Conservation (phyloP, 1,140 invertebrate species). For the Chymomyza costata region DNA sequence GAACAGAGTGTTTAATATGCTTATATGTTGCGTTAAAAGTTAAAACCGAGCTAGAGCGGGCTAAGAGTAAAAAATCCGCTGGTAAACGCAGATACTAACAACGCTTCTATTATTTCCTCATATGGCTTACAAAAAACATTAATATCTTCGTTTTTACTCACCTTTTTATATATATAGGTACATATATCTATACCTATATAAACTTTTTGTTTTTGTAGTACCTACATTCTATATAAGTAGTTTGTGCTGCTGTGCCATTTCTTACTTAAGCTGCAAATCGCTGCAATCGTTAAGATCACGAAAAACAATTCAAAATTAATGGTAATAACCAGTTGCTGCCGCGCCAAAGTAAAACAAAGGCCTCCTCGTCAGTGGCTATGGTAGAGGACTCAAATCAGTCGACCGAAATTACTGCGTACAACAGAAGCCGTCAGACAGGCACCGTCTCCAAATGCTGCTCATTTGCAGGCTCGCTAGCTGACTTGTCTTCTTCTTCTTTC, state of each 20-base stretch:
- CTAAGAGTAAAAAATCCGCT: neutral
- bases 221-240: no score
- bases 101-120: neutral
- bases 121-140: neutral
- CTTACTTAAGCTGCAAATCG: constrained; percentile 71
- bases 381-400: neutral
- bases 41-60: no score
- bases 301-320: constrained; percentile 76
- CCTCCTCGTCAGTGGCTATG: constrained; percentile 15
- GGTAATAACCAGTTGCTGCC: constrained; percentile 75
- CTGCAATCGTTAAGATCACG: constrained; percentile 75
- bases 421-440: constrained; percentile 73
- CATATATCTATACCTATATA: no score
- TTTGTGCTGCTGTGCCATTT: constrained; percentile 29
- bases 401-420: constrained; percentile 74
- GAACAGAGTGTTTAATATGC: no score
- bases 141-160: no score
- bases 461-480: constrained; percentile 25
- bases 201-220: neutral
- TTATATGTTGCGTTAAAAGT: no score
- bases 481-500: constrained; percentile 8
- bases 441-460: constrained; percentile 25
- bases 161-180: no score
- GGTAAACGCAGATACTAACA: neutral
- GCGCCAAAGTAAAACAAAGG: constrained; percentile 60